Conservation (phyloP, 2,797 vertebrate species). For the Ctenopoma multispine region DNA sequence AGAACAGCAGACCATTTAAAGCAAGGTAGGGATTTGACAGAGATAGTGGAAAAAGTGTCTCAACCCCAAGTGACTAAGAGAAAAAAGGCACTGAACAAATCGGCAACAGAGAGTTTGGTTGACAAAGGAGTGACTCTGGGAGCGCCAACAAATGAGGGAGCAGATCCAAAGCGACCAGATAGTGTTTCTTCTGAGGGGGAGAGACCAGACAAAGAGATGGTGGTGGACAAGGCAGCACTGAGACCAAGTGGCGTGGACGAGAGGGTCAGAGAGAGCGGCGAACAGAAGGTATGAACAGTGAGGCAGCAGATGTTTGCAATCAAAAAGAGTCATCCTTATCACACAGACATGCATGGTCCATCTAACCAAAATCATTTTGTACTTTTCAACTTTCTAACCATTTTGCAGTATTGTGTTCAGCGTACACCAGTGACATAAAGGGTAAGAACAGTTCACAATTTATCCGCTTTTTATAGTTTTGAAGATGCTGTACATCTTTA, state of each 20-base stretch:
- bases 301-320: neutral
- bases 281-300: constrained; percentile 65
- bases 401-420: constrained; percentile 39
- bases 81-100: constrained; percentile 15
- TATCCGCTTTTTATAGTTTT: constrained; percentile 1
- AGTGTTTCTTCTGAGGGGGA: constrained; percentile 3
- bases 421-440: constrained; percentile 29
- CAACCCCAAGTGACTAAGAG: constrained; percentile 2
- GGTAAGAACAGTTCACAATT: constrained; percentile 23
- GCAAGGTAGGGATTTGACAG: neutral
- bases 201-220: constrained; percentile 31
- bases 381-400: constrained; percentile 26
- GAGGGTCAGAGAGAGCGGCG: constrained; percentile 36
- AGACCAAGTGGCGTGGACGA: constrained; percentile 24
- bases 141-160: constrained; percentile 11
- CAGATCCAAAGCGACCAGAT: constrained; percentile 22
- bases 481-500: neutral
- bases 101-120: constrained; percentile 4
- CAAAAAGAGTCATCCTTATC: neutral
- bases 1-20: constrained; percentile 5
- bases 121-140: constrained; percentile 9
- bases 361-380: constrained; percentile 2
- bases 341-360: neutral
- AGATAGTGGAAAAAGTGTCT: constrained; percentile 5
- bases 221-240: neutral